Evolutionary conservation across 2,888 invertebrate genomes (phyloP).

Genomic region (Lithophane semibrunnea): DNA sequence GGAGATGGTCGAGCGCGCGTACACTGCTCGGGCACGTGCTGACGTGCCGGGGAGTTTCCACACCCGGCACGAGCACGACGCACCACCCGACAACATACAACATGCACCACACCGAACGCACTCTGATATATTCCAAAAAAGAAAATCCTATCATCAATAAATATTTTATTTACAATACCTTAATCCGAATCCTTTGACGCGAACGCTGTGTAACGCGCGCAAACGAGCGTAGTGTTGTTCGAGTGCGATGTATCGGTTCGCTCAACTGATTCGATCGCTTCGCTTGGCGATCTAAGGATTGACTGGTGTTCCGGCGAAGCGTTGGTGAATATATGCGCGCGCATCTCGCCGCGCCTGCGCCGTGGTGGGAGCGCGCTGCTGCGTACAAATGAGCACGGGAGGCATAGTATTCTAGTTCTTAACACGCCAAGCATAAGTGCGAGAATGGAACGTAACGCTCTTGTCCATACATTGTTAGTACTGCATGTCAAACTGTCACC

Average conservation of each 20-base stretch:
- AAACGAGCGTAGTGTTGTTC: constrained; percentile 71
- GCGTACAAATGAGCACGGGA: constrained; percentile 58
- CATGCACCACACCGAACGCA: constrained; percentile 64
- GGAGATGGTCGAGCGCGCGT: constrained; percentile 69
- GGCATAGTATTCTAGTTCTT: constrained; percentile 37
- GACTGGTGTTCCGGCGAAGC: constrained; percentile 83
- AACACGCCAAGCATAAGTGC: neutral
- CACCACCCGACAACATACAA: constrained; percentile 63
- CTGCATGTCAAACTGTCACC: constrained; percentile 65
- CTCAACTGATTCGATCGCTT: constrained; percentile 75
- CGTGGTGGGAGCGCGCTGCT: constrained; percentile 80
- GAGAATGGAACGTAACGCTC: constrained; percentile 41
- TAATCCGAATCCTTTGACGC: constrained; percentile 67
- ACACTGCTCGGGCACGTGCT: constrained; percentile 76
- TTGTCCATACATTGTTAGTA: constrained; percentile 55
- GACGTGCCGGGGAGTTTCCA: constrained; percentile 77
- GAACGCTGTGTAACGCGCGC: constrained; percentile 71
- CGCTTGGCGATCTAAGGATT: constrained; percentile 79
- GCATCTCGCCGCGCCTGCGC: constrained; percentile 85
- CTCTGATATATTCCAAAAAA: constrained; percentile 50
- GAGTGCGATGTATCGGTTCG: constrained; percentile 65
- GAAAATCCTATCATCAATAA: constrained; percentile 44
- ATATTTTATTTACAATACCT: constrained; percentile 76
- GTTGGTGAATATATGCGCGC: constrained; percentile 87
- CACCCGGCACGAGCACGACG: constrained; percentile 66